A percentile compares a stretch with the other conserved stretches of the same genome.
Evolutionary conservation across 2,888 invertebrate genomes (phyloP).

Genomic region (Cybosia mesomella): DNA sequence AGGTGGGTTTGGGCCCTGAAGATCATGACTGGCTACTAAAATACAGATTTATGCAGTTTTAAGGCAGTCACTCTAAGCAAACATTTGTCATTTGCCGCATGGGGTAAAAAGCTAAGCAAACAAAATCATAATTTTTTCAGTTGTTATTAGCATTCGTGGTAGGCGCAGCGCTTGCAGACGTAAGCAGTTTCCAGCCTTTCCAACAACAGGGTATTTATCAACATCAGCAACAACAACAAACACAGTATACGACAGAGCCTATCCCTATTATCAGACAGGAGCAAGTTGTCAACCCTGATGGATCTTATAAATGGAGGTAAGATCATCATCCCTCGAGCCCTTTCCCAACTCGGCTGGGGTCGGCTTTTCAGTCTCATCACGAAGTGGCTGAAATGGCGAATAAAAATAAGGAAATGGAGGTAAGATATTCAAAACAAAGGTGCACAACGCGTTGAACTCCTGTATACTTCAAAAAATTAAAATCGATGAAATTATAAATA

Average conservation of each 20-base stretch:
- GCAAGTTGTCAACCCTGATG: slow-evolving; percentile 90
- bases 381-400: no score
- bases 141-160: slow-evolving; percentile 54
- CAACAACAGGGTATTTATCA: slow-evolving; percentile 63
- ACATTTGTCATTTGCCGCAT: neutral
- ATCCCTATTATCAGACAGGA: slow-evolving; percentile 90
- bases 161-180: slow-evolving; percentile 65
- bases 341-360: no score
- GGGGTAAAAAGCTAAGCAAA: neutral
- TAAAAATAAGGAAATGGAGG: no score
- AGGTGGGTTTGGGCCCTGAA: no score
- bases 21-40: no score
- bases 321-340: no score
- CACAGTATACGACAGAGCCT: slow-evolving; percentile 84
- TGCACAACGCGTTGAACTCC: slow-evolving; percentile 11
- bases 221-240: slow-evolving; percentile 61
- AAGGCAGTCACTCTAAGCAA: neutral
- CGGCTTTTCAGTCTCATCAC: no score
- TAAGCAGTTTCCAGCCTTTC: slow-evolving; percentile 70
- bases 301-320: slow-evolving; percentile 88
- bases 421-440: slow-evolving; percentile 45
- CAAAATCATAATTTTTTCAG: slow-evolving; percentile 54
- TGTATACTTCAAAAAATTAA: neutral
- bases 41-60: neutral
- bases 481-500: neutral